phyloP scores from a whole-genome alignment of 2,113 vertebrate species.

The Lipotes vexillifer region DNA sequence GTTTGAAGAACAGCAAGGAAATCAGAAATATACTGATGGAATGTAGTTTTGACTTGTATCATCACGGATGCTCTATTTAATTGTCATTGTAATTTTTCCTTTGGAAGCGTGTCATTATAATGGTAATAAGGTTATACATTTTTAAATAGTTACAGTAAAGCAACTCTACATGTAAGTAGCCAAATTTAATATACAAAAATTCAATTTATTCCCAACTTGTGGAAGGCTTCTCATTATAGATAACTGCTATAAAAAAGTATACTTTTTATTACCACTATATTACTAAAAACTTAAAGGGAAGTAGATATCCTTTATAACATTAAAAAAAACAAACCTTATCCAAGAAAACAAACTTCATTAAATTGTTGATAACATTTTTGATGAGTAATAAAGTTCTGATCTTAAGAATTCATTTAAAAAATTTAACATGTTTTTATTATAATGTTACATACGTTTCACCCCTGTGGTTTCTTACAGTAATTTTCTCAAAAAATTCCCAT shows the following conservation, averaged over 20 bases:
- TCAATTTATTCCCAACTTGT: background rate
- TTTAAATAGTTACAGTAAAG: constrained; percentile 20
- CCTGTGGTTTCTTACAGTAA: background rate
- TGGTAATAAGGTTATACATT: background rate
- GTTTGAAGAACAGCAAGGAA: background rate
- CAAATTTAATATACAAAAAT: constrained; percentile 32
- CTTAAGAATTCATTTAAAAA: constrained; percentile 17
- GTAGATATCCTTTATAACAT: background rate
- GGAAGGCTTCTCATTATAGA: background rate
- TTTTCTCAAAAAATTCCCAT: constrained; percentile 31
- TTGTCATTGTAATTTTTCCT: constrained; percentile 12
- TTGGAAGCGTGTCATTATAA: constrained; percentile 18
- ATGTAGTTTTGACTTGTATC: background rate
- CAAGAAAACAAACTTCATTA: constrained; percentile 10
- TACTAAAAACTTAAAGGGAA: background rate
- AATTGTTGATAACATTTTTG: background rate
- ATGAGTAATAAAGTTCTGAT: background rate
- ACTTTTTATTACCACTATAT: constrained; percentile 25
- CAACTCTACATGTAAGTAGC: background rate
- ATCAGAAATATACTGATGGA: background rate
- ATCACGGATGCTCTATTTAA: background rate
- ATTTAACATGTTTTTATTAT: background rate
- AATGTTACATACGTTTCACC: background rate
- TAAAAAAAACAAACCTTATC: background rate
- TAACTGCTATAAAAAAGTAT: background rate